Base-by-base conservation (phyloP, 2,113 vertebrate species). In the Gymnocephalus cernua region DNA sequence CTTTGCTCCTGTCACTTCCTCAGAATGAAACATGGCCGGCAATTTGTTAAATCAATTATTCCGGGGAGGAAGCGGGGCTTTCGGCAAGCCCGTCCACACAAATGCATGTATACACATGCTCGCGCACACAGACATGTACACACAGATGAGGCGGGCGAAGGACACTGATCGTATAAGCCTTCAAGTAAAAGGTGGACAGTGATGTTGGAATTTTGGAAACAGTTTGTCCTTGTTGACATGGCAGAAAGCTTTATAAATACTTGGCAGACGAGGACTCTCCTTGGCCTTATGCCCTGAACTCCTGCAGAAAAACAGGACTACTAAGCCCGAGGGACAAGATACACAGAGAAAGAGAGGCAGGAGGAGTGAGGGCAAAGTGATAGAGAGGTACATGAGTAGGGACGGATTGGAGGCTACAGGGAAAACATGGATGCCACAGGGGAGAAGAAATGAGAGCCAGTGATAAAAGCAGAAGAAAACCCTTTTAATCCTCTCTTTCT, bases 21-120 rank as follows among this genome's bases (percentile, higher is more conserved):
- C 76, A 82, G 88, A 93, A 93, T 94, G 92, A 95, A 95, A 95
- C 92, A 94, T 90, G 86, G 91, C 86, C 62, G 84, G 92, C 93
- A 94, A 93, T 95, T 95, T 95, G 93, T 94, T 94, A 92, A 95
- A 95, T 95, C 92, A 94, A 93, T 94, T 94, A 94, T 94, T 93
- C 87, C 86, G 65, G 86, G 85, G 79, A 80, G 82, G 80, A 93
- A 86, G 77, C 65, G 4, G 58, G 70, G 77, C 88, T 91, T 92
- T 89, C 47, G 69, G 85, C 70, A 25, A 87, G 81, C 80, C 69
- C 12, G 7, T 58, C 72, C 54, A 21, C 64, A 12, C 71, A 66
- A 32, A 70, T 63, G 56, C 68, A 66, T 63, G 62, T 12, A 71
- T 13, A 63, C 10, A 18, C 27, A 6, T 35, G 44, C 63, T 45